These are phyloP conservation scores for Gonocerus acuteangulatus DNA, from an alignment of 2,888 invertebrate genomes.

Conservation along the genomic window DNA sequence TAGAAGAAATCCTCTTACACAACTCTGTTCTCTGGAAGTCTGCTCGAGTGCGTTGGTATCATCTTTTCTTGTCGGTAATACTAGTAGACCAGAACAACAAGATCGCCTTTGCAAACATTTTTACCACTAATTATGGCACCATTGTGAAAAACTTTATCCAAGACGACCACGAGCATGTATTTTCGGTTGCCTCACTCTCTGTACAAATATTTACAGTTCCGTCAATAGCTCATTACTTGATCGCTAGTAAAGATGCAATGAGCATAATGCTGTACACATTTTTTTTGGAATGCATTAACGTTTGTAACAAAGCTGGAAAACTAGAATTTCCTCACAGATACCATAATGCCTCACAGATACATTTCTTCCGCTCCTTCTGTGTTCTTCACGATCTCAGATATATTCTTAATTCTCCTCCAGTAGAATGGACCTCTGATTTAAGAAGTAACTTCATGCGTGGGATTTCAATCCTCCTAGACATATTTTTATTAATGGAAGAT, in stretches of 20 bases:
- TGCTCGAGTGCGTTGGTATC: constrained; percentile 85
- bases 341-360: no score
- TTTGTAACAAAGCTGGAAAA: constrained; percentile 56
- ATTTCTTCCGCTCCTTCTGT: constrained; percentile 83
- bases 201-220: constrained; percentile 96
- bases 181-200: constrained; percentile 87
- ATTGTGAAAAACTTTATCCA: constrained; percentile 86
- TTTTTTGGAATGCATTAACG: constrained; percentile 72
- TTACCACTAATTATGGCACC: constrained; percentile 73
- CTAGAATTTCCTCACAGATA: constrained; percentile 66
- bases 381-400: constrained; percentile 88
- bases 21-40: constrained; percentile 94
- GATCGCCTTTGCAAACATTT: constrained; percentile 75
- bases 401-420: constrained; percentile 72
- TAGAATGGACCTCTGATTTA: constrained; percentile 71
- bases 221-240: constrained; percentile 80
- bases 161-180: constrained; percentile 95
- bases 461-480: constrained; percentile 64
- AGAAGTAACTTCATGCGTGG: constrained; percentile 75
- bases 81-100: constrained; percentile 92
- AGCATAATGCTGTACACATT: constrained; percentile 80
- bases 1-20: constrained; percentile 63
- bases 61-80: constrained; percentile 92
- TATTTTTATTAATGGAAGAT: constrained; percentile 86
- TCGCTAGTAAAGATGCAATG: constrained; percentile 81